These are phyloP conservation scores for Peribatodes rhomboidaria DNA, from an alignment of 2,888 invertebrate species.

Conservation along the genomic window DNA sequence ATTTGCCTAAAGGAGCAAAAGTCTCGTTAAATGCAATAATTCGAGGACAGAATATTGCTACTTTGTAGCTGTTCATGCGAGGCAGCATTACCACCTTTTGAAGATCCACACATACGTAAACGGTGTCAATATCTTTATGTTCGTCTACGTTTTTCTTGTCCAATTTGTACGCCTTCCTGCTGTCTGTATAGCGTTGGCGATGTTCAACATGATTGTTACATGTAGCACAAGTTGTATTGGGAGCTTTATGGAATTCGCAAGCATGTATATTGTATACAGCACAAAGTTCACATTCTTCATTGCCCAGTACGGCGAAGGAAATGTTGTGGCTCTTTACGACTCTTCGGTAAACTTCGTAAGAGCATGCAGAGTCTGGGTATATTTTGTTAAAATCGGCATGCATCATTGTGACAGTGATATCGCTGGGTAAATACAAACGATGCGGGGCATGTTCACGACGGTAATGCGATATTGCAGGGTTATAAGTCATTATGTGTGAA, in stretches of 20 bases:
- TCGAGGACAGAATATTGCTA: conserved; percentile 35
- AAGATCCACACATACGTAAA: conserved; percentile 24
- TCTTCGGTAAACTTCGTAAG: conserved; percentile 34
- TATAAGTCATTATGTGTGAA: conserved; percentile 20
- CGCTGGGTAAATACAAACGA: conserved; percentile 38
- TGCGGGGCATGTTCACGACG: conserved; percentile 35
- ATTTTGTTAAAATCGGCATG: conserved; percentile 25
- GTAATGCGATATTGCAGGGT: conserved; percentile 37
- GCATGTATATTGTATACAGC: conserved; percentile 22
- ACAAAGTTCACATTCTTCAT: conserved; percentile 42
- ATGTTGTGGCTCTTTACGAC: conserved; percentile 37
- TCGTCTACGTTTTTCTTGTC: conserved; percentile 13
- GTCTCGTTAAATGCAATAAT: conserved; percentile 36
- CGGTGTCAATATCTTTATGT: conserved; percentile 8
- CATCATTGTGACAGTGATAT: conserved; percentile 35
- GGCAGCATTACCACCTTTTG: conserved; percentile 44
- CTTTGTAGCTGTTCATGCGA: conserved; percentile 39
- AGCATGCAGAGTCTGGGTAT: conserved; percentile 32
- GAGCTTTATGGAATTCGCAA: conserved; percentile 1
- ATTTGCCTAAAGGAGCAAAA: conserved; percentile 34
- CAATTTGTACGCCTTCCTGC: conserved; percentile 17
- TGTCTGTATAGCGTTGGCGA: conserved; percentile 15
- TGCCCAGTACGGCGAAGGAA: conserved; percentile 31
- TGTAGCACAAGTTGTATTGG: conserved; percentile 19
- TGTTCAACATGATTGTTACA: conserved; percentile 17